Base-by-base conservation (phyloP, 37 sponge, comb jelly and placozoan genomes). In the Tethya wilhelma region DNA sequence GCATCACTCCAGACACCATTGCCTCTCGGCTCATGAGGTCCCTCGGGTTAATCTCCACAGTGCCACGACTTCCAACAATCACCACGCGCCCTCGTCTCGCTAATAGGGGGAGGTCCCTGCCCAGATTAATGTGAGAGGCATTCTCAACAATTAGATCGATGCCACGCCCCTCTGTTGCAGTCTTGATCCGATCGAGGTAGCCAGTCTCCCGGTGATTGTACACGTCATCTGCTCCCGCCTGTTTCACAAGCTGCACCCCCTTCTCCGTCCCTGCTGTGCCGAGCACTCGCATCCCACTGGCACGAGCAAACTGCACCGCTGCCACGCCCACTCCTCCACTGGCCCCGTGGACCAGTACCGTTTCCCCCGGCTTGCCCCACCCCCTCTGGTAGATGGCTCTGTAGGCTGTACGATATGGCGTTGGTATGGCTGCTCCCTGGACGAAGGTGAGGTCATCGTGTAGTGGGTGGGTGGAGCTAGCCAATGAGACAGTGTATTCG, bases 261-360 rank as follows among this genome's bases (percentile, higher is more conserved):
- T 78, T 78, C 2, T 67, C 66, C 2, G 97, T 75, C 0, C 97
- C 97, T 2, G 89, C 97, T 0, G 97, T 90, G 2, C 91, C 97
- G 40, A 90, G 55, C 0, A 90, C 97, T 34, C 14, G 68, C 78
- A 87, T 74, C n/a, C 97, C 97, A 55, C 49, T 59, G 17, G 82
- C 73, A 44, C 69, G 43, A 25, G 89, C 90, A 55, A 96, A 72
- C 46, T 96, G 97, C 20, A 93, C 79, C 55, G 91, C 87, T 30
- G 94, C 97, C 0, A 84, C 71, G 0, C 97, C 97, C 37, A 96
- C 97, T 14, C 97, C 97, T 7, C 97, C 97, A 83, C 91, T 96
- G 23, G 94, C 97, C 2, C 97, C 97, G 56, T 90, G 97, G 7
- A 96, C 83, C 1, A 96, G 86, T 8, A 96, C 94, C 20, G 64